Conservation (phyloP, 1,140 invertebrate species). For the Phenacoccus solenopsis region DNA sequence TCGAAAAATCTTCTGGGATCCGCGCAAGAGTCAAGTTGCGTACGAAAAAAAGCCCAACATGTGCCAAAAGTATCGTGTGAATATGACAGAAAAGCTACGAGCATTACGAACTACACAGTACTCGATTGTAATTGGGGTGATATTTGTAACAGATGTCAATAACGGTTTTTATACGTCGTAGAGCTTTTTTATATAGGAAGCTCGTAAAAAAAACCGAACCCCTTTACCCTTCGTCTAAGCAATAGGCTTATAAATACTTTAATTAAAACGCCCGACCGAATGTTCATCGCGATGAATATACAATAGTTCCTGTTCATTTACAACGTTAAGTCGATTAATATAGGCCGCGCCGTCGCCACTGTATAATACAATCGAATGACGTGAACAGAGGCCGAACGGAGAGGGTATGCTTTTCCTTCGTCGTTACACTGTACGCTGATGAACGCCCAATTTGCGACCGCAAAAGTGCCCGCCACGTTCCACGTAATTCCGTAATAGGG, state of each 20-base stretch:
- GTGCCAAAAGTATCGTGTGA: slow-evolving; percentile 13
- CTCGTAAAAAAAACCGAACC: neutral
- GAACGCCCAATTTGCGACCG: no score
- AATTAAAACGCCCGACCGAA: neutral
- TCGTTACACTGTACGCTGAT: no score
- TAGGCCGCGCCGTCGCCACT: no score
- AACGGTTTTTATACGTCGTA: neutral
- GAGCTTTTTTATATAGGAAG: neutral
- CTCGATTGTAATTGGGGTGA: neutral
- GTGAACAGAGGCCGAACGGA: no score
- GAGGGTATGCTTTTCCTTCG: no score
- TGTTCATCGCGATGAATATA: neutral
- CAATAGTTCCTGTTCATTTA: neutral
- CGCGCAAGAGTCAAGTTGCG: neutral
- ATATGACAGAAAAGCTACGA: neutral
- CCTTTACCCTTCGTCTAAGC: neutral
- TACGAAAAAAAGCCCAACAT: slow-evolving; percentile 4
- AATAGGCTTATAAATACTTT: neutral
- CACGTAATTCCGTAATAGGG: no score
- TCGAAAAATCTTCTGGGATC: slow-evolving; percentile 5
- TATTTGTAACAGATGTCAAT: slow-evolving; percentile 9
- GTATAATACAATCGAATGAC: neutral
- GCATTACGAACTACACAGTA: neutral
- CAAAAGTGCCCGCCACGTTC: no score
- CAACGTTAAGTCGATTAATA: neutral